Percentiles rank a stretch among this genome's conserved stretches.
These are phyloP conservation scores for Serinus canaria DNA, from an alignment of 2,113 vertebrate genomes.

Conservation along the genomic window DNA sequence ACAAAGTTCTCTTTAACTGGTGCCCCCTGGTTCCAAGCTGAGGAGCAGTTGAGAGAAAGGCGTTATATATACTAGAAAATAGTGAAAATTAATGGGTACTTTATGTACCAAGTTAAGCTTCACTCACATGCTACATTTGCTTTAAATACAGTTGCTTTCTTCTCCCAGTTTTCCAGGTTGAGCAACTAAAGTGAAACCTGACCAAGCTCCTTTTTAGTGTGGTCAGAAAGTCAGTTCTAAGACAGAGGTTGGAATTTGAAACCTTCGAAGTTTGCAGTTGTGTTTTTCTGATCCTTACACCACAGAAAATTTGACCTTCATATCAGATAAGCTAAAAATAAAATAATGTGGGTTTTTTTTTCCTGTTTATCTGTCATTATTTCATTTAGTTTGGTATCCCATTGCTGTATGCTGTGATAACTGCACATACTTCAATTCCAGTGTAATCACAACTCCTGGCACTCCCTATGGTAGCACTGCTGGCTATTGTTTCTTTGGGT, in stretches of 20 bases:
- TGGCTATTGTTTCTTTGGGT: not conserved
- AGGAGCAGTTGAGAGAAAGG: not conserved
- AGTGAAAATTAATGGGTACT: slow-evolving; percentile 30
- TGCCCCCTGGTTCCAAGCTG: not conserved
- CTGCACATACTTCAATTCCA: not conserved
- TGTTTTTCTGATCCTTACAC: not conserved
- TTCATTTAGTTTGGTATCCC: not conserved
- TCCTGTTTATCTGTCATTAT: not conserved
- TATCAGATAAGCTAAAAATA: slow-evolving; percentile 20
- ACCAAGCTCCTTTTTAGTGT: not conserved
- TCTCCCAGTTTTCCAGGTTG: not conserved
- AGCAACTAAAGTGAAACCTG: not conserved
- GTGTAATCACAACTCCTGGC: not conserved
- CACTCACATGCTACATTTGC: slow-evolving; percentile 29
- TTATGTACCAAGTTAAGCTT: slow-evolving; percentile 26
- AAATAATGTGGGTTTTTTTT: not conserved
- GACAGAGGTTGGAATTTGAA: not conserved
- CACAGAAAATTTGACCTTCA: not conserved
- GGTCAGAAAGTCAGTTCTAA: not conserved
- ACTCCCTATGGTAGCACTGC: not conserved
- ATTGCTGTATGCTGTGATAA: not conserved
- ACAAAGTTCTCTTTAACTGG: not conserved
- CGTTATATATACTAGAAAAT: not conserved
- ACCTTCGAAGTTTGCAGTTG: not conserved
- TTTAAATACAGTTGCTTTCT: slow-evolving; percentile 26